Evolutionary conservation across 1,140 invertebrate species (phyloP).

Genomic region (Heterodera schachtii): DNA sequence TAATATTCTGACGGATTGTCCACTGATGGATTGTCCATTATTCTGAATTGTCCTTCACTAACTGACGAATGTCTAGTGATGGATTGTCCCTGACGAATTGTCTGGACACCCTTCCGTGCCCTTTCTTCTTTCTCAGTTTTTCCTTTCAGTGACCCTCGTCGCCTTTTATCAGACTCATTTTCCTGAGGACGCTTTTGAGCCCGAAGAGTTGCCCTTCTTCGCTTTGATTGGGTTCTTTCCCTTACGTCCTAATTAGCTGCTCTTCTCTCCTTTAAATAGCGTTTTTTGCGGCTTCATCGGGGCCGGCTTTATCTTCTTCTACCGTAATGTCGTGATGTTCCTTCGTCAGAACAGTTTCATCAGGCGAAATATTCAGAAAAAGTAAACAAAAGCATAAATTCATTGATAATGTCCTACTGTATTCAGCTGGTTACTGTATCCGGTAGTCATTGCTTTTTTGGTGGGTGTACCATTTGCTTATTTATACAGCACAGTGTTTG

Average conservation of each 20-base stretch:
- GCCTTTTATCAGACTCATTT: constrained; percentile 92
- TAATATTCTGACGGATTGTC: too few relatives aligned
- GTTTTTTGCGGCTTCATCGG: constrained; percentile 59
- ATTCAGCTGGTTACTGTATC: constrained; percentile 64
- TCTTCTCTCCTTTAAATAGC: constrained; percentile 6
- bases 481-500: not conserved
- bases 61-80: too few relatives aligned
- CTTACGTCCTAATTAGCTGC: not conserved
- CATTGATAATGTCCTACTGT: not conserved
- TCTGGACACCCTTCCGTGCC: not conserved
- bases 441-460: constrained; percentile 57
- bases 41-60: too few relatives aligned
- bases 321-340: constrained; percentile 57
- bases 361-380: constrained; percentile 60
- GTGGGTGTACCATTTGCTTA: constrained; percentile 30
- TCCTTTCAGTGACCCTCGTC: constrained; percentile 80
- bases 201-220: constrained; percentile 91
- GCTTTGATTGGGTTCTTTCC: constrained; percentile 79
- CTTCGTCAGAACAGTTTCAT: constrained; percentile 57
- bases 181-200: constrained; percentile 94
- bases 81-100: not conserved
- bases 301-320: constrained; percentile 58
- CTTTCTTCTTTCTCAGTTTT: not conserved
- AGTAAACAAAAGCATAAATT: constrained; percentile 37
- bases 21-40: not conserved